These are phyloP conservation scores for Brotula barbata DNA, from an alignment of 2,797 vertebrate species.

Conservation along the genomic window DNA sequence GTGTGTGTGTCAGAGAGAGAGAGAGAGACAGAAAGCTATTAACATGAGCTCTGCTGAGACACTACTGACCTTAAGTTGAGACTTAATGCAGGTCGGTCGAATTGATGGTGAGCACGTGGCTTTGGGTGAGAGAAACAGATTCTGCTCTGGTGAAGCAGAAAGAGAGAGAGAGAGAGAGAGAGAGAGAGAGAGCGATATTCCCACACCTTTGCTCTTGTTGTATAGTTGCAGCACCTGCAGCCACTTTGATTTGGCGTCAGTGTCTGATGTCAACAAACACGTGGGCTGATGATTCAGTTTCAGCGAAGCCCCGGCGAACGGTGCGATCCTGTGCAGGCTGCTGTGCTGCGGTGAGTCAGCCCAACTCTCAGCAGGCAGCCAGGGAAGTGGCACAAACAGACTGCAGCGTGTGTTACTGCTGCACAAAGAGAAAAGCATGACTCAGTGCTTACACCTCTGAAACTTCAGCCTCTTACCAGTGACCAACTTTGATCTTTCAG, in stretches of 20 bases:
- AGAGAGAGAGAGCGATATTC: background rate
- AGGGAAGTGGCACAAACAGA: constrained; percentile 32
- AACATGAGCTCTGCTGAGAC: constrained; percentile 1
- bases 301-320: constrained; percentile 38
- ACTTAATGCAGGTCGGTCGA: constrained; percentile 34
- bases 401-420: constrained; percentile 46
- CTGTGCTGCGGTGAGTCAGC: constrained; percentile 72
- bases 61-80: constrained; percentile 21
- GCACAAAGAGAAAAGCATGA: constrained; percentile 28
- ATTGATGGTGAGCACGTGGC: constrained; percentile 30
- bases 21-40: constrained; percentile 10
- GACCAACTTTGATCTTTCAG: too few species aligned
- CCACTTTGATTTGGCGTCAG: constrained; percentile 23
- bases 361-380: constrained; percentile 36
- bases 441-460: constrained; percentile 17
- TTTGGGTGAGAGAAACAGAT: background rate
- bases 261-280: constrained; percentile 31
- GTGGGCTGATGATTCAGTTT: constrained; percentile 41
- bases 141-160: background rate
- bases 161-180: background rate
- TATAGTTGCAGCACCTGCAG: background rate
- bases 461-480: background rate
- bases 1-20: too few species aligned
- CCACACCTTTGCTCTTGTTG: background rate
- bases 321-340: constrained; percentile 40